These are phyloP conservation scores for Chironex yamaguchii DNA, from an alignment of 30 jellyfish, hydroid and myxozoan genomes.

Conservation along the genomic window DNA sequence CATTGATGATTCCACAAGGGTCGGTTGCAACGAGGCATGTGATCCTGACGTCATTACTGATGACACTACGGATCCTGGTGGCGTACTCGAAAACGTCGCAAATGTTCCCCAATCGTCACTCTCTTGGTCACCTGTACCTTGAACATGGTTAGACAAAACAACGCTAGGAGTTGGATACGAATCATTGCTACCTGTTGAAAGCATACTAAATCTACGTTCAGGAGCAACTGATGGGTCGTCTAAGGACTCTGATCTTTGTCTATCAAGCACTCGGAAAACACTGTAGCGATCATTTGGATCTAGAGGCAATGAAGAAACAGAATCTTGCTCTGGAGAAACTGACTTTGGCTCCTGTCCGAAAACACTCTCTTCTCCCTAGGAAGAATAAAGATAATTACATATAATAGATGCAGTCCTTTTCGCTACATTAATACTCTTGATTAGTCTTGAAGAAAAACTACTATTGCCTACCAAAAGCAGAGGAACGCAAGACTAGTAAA, in stretches of 20 bases:
- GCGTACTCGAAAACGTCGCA: background rate
- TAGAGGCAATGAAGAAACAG: conserved; percentile 53
- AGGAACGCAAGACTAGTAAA: too few species aligned
- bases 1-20: too few species aligned
- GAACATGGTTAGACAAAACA: background rate
- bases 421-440: too few species aligned
- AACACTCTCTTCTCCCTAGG: background rate
- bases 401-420: too few species aligned
- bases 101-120: background rate
- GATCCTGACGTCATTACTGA: too few species aligned
- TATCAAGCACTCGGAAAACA: conserved; percentile 52
- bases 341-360: background rate
- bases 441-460: too few species aligned
- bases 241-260: conserved; percentile 19
- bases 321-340: background rate
- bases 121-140: background rate
- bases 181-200: background rate
- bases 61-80: too few species aligned
- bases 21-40: too few species aligned
- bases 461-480: too few species aligned
- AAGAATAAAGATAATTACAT: too few species aligned
- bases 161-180: background rate
- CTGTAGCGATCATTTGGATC: conserved; percentile 81
- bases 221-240: background rate
- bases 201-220: background rate